A percentile compares a stretch with the other conserved stretches of the same genome.
These are phyloP conservation scores for Augochlorella aurata DNA, from an alignment of 2,888 invertebrate species.

Conservation along the genomic window DNA sequence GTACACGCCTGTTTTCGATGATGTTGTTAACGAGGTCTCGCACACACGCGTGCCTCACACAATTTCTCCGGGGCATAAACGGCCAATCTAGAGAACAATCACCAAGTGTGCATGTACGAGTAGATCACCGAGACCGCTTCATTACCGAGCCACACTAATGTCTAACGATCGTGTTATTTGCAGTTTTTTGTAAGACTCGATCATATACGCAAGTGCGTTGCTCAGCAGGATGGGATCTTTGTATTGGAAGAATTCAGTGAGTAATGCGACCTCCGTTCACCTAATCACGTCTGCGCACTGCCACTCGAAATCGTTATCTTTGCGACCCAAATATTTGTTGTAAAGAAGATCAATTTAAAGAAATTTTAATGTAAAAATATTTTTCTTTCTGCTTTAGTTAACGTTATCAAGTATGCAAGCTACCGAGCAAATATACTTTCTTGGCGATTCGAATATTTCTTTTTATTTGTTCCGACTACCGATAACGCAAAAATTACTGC, in stretches of 20 bases:
- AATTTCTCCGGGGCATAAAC: slow-evolving; percentile 44
- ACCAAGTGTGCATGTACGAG: slow-evolving; percentile 61
- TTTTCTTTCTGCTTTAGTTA: too few species aligned
- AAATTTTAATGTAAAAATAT: too few species aligned
- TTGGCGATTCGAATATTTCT: too few species aligned
- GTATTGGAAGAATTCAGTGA: slow-evolving; percentile 99
- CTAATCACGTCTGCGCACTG: neutral
- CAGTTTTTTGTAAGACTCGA: slow-evolving; percentile 99
- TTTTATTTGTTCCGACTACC: too few species aligned
- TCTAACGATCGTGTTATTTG: slow-evolving; percentile 83
- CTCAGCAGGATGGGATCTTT: slow-evolving; percentile 99
- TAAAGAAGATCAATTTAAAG: too few species aligned
- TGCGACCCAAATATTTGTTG: neutral
- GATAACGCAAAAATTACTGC: too few species aligned
- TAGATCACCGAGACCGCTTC: slow-evolving; percentile 41
- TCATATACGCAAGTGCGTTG: slow-evolving; percentile 99
- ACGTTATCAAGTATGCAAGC: too few species aligned
- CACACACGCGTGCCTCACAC: slow-evolving; percentile 46
- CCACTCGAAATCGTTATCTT: neutral
- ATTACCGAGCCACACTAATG: slow-evolving; percentile 49
- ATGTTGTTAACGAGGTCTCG: slow-evolving; percentile 39
- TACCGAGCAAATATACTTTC: too few species aligned
- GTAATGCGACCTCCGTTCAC: slow-evolving; percentile 81
- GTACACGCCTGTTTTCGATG: slow-evolving; percentile 54
- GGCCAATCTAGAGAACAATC: slow-evolving; percentile 46